These are phyloP conservation scores for Drosophila insularis DNA, from an alignment of 1,140 invertebrate species.

Conservation along the genomic window DNA sequence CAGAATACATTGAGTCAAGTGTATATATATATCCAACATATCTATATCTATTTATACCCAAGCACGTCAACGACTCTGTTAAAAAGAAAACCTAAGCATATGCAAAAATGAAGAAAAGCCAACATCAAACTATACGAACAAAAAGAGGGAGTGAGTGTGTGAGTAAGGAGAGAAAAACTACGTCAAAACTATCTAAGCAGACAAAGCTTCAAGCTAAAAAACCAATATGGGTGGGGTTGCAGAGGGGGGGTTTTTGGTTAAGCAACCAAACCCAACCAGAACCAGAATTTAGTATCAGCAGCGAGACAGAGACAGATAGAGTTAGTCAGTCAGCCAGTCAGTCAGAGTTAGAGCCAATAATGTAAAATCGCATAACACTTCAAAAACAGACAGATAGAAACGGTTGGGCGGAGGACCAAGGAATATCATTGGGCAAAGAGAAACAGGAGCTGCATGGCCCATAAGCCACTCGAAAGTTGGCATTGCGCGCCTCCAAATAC, in stretches of 20 bases:
- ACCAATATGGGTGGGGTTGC: background rate
- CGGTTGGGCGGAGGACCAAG: background rate
- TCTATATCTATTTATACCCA: slow-evolving; percentile 44
- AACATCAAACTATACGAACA: background rate
- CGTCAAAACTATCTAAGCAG: slow-evolving; percentile 47
- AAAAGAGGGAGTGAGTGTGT: background rate
- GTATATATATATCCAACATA: slow-evolving; percentile 11
- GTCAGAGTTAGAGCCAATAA: slow-evolving; percentile 65
- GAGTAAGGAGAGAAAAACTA: slow-evolving; percentile 25
- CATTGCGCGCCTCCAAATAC: slow-evolving; percentile 46
- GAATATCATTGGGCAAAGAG: background rate
- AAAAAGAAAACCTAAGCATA: slow-evolving; percentile 49
- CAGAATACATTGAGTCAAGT: background rate
- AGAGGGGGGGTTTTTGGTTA: background rate
- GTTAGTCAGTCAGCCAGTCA: background rate
- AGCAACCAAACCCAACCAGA: slow-evolving; percentile 24
- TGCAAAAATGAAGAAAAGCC: slow-evolving; percentile 15
- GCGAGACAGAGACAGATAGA: too few relatives aligned
- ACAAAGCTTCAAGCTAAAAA: slow-evolving; percentile 14
- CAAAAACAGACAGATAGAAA: slow-evolving; percentile 43
- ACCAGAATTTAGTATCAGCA: background rate
- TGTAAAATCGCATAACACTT: slow-evolving; percentile 78
- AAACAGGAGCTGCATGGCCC: slow-evolving; percentile 23
- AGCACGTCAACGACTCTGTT: slow-evolving; percentile 32
- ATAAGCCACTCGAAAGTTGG: slow-evolving; percentile 74